Conservation (phyloP, 2,888 invertebrate species). For the Pachydiplax longipennis region DNA sequence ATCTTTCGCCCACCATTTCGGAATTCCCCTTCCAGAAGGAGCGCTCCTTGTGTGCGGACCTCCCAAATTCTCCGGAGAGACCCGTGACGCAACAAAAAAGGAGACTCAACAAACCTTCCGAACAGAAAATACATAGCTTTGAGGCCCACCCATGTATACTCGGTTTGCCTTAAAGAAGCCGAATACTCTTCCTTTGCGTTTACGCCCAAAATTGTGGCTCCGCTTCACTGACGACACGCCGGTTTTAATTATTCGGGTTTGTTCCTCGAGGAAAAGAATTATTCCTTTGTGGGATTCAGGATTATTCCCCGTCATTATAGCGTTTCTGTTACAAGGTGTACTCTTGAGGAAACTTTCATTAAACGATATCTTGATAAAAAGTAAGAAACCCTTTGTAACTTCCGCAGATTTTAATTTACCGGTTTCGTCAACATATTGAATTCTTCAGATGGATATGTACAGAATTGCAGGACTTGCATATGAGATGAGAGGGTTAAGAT, state of each 20-base stretch:
- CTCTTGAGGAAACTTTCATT: too few species aligned
- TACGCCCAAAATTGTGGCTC: neutral
- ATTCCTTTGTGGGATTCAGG: too few species aligned
- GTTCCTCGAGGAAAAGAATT: neutral
- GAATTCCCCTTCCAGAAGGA: neutral
- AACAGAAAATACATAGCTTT: constrained; percentile 12
- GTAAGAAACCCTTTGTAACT: too few species aligned
- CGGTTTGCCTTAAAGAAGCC: neutral
- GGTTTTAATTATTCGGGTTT: neutral
- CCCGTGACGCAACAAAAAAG: constrained; percentile 11
- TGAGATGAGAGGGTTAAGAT: too few species aligned
- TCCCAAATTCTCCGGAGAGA: constrained; percentile 2
- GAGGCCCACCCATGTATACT: neutral
- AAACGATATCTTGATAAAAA: too few species aligned
- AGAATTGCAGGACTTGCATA: too few species aligned
- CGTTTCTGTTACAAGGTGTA: too few species aligned
- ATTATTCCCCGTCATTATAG: too few species aligned
- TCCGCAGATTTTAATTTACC: too few species aligned
- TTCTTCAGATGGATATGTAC: too few species aligned
- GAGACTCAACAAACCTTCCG: neutral
- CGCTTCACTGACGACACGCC: neutral
- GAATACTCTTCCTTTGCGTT: neutral
- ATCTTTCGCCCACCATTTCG: neutral
- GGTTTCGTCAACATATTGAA: too few species aligned
- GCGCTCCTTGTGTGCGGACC: neutral